Evolutionary conservation across 2,797 vertebrate species (phyloP).

Genomic region (Philypnodon macrostomus): DNA sequence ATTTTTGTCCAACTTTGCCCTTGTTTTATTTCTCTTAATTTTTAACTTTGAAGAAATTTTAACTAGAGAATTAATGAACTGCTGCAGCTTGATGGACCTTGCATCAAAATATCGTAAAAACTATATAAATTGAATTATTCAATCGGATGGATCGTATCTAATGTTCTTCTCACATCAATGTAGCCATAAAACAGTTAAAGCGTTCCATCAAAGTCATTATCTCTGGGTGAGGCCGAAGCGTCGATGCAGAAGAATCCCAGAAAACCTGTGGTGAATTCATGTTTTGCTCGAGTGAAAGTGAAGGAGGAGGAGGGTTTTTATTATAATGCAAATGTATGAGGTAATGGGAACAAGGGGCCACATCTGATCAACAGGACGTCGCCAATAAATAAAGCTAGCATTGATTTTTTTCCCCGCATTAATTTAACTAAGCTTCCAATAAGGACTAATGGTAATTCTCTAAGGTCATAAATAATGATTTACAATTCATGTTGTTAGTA

Average conservation of each 20-base stretch:
- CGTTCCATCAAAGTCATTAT: conserved; percentile 1
- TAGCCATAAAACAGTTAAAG: too few species aligned
- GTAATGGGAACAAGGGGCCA: conserved; percentile 6
- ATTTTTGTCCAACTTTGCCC: too few species aligned
- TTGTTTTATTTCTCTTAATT: too few species aligned
- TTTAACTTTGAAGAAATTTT: too few species aligned
- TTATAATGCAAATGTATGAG: conserved; percentile 37
- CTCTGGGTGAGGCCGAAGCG: background rate
- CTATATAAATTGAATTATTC: too few species aligned
- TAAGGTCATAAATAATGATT: too few species aligned
- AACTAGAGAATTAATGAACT: too few species aligned
- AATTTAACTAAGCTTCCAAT: conserved; percentile 5
- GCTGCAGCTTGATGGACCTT: too few species aligned
- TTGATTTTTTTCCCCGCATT: conserved; percentile 1
- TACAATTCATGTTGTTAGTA: too few species aligned
- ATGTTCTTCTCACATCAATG: too few species aligned
- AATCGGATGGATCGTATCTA: too few species aligned
- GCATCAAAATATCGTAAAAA: too few species aligned
- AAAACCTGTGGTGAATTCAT: background rate
- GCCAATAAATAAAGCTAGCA: background rate
- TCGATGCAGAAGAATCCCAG: conserved; percentile 5
- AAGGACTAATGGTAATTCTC: background rate
- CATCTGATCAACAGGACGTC: conserved; percentile 5
- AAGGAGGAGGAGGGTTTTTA: conserved; percentile 18
- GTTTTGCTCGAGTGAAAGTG: conserved; percentile 3